A percentile compares a stretch with the other conserved stretches of the same genome.
These are phyloP conservation scores for Hypothenemus hampei DNA, from an alignment of 1,140 invertebrate genomes.

Conservation along the genomic window DNA sequence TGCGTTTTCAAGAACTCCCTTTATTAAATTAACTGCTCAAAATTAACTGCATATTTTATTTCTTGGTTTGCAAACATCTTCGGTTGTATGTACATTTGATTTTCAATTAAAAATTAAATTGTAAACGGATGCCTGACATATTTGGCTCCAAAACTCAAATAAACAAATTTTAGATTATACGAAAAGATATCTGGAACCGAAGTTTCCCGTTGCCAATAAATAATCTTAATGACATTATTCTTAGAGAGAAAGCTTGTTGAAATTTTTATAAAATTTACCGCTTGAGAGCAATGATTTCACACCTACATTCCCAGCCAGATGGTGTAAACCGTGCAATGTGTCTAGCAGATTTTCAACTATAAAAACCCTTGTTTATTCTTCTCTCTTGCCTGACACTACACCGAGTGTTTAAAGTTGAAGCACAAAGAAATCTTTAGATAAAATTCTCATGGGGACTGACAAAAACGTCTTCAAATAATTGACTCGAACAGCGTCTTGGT, in stretches of 20 bases:
- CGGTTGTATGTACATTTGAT: no score
- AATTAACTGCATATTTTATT: no score
- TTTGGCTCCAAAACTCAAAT: no score
- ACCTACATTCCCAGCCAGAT: slow-evolving; percentile 18
- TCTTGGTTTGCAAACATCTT: no score
- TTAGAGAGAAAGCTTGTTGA: slow-evolving; percentile 2
- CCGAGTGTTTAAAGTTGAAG: slow-evolving; percentile 2
- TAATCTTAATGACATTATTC: slow-evolving; percentile 8
- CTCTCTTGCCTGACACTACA: slow-evolving; percentile 1
- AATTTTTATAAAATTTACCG: slow-evolving; percentile 20
- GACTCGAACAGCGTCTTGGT: not conserved
- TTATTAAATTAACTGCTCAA: no score
- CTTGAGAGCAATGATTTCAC: slow-evolving; percentile 7
- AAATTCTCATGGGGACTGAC: not conserved
- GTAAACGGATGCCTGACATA: no score
- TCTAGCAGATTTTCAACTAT: slow-evolving; percentile 23
- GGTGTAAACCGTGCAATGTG: slow-evolving; percentile 19
- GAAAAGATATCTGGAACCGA: no score
- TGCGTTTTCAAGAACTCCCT: not conserved
- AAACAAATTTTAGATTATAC: no score
- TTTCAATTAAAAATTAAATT: no score
- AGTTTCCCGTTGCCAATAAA: no score
- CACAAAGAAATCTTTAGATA: not conserved
- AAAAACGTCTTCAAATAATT: slow-evolving; percentile 1
- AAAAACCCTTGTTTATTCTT: slow-evolving; percentile 13